A percentile compares a stretch with the other conserved stretches of the same genome.
phyloP scores from a whole-genome alignment of 2,113 vertebrate genomes.

The Triplophysa dalaica region DNA sequence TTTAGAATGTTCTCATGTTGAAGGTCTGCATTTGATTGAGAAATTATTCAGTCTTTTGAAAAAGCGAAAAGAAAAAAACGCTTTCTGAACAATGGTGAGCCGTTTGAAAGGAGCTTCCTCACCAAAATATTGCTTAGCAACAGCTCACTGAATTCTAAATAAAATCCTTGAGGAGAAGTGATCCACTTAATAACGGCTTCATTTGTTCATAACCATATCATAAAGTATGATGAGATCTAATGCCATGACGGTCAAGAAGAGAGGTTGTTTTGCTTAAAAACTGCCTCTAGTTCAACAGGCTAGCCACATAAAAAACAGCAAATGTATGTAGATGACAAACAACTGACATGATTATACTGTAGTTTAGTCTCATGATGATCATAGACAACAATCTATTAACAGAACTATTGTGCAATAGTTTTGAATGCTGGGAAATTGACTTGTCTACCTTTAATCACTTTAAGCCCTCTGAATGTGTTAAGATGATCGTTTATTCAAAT shows the following conservation, averaged over 20 bases:
- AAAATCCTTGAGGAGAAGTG: constrained; percentile 49
- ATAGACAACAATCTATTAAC: not conserved
- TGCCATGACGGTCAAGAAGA: not conserved
- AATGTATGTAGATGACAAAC: not conserved
- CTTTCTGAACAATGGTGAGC: not conserved
- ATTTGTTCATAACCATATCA: constrained; percentile 21
- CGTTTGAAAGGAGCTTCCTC: not conserved
- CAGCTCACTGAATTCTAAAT: constrained; percentile 65
- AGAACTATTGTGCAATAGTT: not conserved
- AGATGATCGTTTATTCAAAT: not conserved
- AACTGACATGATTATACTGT: not conserved
- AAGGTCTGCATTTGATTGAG: not conserved
- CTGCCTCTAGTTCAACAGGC: not conserved
- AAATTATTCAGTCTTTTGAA: not conserved
- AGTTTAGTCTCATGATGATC: not conserved
- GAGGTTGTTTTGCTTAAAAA: not conserved
- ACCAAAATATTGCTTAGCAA: constrained; percentile 70
- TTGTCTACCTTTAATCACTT: not conserved
- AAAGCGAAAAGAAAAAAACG: not conserved
- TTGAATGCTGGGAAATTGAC: not conserved
- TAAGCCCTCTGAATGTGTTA: not conserved
- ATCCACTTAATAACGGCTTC: constrained; percentile 22
- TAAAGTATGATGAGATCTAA: constrained; percentile 17
- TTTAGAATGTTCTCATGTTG: not conserved
- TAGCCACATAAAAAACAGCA: not conserved